Evolutionary conservation across 2,113 vertebrate species (phyloP).

Genomic region (Octodon degus): DNA sequence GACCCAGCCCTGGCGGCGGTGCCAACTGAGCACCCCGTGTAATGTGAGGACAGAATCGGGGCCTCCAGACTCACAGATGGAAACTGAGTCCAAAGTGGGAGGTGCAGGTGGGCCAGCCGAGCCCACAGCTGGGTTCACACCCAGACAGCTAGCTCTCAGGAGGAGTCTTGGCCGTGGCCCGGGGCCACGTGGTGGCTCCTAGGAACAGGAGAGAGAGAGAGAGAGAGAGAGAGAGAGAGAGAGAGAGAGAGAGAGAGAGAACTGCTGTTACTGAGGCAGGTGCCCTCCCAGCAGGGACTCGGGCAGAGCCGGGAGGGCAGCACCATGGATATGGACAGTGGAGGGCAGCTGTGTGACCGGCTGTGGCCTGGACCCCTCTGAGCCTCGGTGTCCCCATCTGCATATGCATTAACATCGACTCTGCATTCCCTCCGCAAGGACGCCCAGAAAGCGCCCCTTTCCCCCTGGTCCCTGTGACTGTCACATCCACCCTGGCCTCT

Average conservation of each 20-base stretch:
- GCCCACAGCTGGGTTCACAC: not conserved
- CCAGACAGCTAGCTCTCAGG: not conserved
- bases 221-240: too few relatives aligned
- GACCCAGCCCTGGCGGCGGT: not conserved
- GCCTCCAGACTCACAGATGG: not conserved
- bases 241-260: not conserved
- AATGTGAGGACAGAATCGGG: not conserved
- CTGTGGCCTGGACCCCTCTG: not conserved
- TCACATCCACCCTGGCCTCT: not conserved
- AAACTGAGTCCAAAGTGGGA: not conserved
- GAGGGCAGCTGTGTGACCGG: not conserved
- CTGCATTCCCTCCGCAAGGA: not conserved
- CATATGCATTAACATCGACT: not conserved
- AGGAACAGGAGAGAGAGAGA: not conserved
- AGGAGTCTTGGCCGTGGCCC: not conserved
- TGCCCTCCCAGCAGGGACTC: not conserved
- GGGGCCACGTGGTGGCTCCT: not conserved
- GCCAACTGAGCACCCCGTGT: not conserved
- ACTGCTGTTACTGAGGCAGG: not conserved
- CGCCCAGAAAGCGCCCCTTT: not conserved
- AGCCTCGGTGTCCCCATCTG: not conserved
- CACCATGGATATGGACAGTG: not conserved
- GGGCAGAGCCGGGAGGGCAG: not conserved
- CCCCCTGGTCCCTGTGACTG: not conserved
- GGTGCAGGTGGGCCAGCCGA: not conserved